Evolutionary conservation across 1,140 invertebrate genomes (phyloP), one percentile per base, ranked within the genome.

Genomic region (Drosophila sucinea): DNA sequence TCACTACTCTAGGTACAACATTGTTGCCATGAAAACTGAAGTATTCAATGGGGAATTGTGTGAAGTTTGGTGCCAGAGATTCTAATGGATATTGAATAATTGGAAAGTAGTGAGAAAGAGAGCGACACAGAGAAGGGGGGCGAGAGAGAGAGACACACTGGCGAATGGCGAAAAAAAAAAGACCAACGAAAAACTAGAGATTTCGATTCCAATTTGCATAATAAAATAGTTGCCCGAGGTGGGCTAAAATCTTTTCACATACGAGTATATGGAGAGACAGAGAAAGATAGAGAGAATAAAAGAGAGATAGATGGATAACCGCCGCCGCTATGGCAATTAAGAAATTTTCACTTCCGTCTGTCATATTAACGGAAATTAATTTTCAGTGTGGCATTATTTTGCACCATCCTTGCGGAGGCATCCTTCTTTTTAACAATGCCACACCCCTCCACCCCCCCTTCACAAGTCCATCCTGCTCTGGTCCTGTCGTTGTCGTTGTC

Each of bases 341-440:
- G 44, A 64, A 64, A 64, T 64, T 54, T 54, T 64, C 38, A 64
- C 62, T 47, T 64, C 62, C 62, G 62, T 23, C 29, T 47, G 62
- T 47, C 38, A 64, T 64, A 47, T 64, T 33, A 64, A 64, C 62
- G 62, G 62, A 64, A 64, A 64, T 64, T 64, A 64, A 64, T 64
- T 51, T 64, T 64, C 62, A 64, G 40, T 64, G 44, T 64, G 44
- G 41, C 44, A 47, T 64, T 64, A 64, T 64, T 64, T 51, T 27
- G 44, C 44, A 51, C 44, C 44, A 51, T 51, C 44, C 44, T 51
- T 51, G 25, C 27, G 44, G 17, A 17, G 17, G 44, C 44, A 51
- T 51, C 44, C 63, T 54, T 77, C 69, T 67, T 67, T 68, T 76
- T 60, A 17, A 58, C 32, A 35, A 25, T 62, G 40, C 25, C 17